Evolutionary conservation across 2,113 vertebrate genomes (phyloP).

Genomic region (Ifrita kowaldi): DNA sequence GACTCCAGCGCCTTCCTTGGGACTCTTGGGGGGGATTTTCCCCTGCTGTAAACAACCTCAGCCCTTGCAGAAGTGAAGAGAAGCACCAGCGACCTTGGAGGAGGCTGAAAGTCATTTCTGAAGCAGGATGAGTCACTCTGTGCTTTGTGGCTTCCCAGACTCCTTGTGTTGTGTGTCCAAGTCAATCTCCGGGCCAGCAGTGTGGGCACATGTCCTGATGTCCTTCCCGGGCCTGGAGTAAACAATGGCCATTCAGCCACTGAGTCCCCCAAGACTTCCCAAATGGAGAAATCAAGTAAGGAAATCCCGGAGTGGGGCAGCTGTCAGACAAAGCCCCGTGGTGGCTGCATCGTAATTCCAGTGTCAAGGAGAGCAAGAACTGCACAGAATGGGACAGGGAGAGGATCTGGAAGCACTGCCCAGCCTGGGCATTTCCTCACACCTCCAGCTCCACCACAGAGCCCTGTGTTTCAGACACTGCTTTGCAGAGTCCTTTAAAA

Average conservation of each 20-base stretch:
- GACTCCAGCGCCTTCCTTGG: not conserved
- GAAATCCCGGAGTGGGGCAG: not conserved
- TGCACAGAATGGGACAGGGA: rapidly evolving
- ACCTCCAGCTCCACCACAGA: not conserved
- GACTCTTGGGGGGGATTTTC: not conserved
- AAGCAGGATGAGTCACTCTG: constrained; percentile 2
- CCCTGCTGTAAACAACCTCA: not conserved
- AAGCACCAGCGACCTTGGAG: not conserved
- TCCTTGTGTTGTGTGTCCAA: not conserved
- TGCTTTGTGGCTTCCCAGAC: not conserved
- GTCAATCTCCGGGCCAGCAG: not conserved
- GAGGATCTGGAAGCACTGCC: not conserved
- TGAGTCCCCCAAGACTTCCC: not conserved
- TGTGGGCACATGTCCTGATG: not conserved
- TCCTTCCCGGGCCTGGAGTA: not conserved
- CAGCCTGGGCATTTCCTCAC: not conserved
- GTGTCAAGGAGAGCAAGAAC: not conserved
- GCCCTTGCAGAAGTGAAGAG: not conserved
- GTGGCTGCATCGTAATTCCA: not conserved
- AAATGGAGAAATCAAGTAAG: not conserved
- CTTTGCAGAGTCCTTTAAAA: not conserved
- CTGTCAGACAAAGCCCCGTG: not conserved
- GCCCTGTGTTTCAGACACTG: not conserved
- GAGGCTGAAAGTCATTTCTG: not conserved
- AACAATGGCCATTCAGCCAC: not conserved